Percentiles rank a stretch among this genome's conserved stretches.
Conservation (phyloP, 30 jellyfish, hydroid and myxozoan species). For the Aurelia aurita region DNA sequence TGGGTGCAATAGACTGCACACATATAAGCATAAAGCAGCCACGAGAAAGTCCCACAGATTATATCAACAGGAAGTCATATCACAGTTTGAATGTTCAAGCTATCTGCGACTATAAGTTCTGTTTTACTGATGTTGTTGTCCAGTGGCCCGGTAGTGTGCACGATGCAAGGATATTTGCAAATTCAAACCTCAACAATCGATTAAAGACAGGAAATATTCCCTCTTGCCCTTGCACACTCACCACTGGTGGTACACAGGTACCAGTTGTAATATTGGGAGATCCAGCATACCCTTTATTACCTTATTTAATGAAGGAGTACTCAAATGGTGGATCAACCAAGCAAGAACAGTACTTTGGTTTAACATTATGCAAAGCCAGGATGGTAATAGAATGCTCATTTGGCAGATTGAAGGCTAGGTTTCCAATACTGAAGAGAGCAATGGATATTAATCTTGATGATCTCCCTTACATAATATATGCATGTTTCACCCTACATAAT, state of each 20-base stretch:
- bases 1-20: constrained; percentile 31
- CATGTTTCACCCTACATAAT: constrained; percentile 11
- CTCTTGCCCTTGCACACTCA: constrained; percentile 25
- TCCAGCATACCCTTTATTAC: constrained; percentile 40
- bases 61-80: constrained; percentile 26
- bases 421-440: background rate
- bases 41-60: constrained; percentile 5
- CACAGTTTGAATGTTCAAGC: constrained; percentile 49
- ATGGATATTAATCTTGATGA: constrained; percentile 5
- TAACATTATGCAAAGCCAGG: constrained; percentile 10
- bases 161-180: constrained; percentile 35
- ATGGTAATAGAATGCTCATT: constrained; percentile 32
- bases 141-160: constrained; percentile 53
- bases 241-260: constrained; percentile 12
- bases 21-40: constrained; percentile 14
- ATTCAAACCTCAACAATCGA: constrained; percentile 14
- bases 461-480: background rate
- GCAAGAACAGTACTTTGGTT: constrained; percentile 42
- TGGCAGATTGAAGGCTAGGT: constrained; percentile 26
- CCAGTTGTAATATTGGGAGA: constrained; percentile 26
- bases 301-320: constrained; percentile 26
- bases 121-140: constrained; percentile 34
- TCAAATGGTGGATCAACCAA: constrained; percentile 6
- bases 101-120: background rate
- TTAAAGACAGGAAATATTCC: constrained; percentile 18